Evolutionary conservation across 2,113 vertebrate species (phyloP), one percentile per base, ranked within the genome.

Genomic region (Elephantulus edwardii): DNA sequence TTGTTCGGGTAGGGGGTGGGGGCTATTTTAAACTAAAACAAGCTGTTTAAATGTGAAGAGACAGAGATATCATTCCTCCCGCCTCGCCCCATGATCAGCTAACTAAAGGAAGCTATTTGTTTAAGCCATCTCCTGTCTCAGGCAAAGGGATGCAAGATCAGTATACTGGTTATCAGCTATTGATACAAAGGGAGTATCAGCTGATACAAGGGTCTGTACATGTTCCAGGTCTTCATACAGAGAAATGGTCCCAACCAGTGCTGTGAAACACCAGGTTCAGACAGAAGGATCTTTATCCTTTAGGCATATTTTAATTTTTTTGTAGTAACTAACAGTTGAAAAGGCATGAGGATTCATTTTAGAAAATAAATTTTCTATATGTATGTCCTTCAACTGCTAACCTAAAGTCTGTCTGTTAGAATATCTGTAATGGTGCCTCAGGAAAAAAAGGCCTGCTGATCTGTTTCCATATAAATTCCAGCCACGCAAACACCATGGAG

Each of bases 271-370:
- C 56, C 56, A 60, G 56, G 56, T 60, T 60, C 56, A 60, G 38
- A 58, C 38, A 68, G 46, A 94, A 30, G 89, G 9, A 71, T 2
- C 46, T 93, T 90, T 81, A 80, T 66, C n/a, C n/a, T n/a, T n/a
- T 24, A 72, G 33, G 66, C 22, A 77, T 68, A 33, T 66, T 62
- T 71, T 26, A 66, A 77, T 68, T 88, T 85, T 85, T 88, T 33
- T 83, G 58, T 60, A 60, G 28, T 60, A 72, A 83, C 44, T 72
- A 90, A 60, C 16, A 30, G 48, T 66, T 74, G 60, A 90, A 16
- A 50, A 50, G 48, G 9, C 16, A n/a, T n/a, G n/a, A 50, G 16
- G 48, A 50, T 50, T 16, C 16, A 16, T 50, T 50, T 50, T 50
- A 50, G 90, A 90, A 88, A 56, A 56, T 56, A 20, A 56, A 56